Evolutionary conservation across 2,888 invertebrate species (phyloP).

Genomic region (Yponomeuta plumbellus): DNA sequence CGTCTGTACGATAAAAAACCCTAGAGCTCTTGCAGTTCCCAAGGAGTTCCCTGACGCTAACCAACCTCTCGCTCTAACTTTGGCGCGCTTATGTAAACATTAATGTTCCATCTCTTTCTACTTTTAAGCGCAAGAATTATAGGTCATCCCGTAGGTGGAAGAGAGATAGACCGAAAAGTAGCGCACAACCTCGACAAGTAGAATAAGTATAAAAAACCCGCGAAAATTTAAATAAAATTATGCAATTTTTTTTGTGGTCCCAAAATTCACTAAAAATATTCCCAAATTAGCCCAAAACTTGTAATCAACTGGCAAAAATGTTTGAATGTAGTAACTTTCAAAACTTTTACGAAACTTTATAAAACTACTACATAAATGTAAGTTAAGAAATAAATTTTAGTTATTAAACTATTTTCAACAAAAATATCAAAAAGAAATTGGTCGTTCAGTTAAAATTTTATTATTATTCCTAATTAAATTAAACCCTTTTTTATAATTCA

Average conservation of each 20-base stretch:
- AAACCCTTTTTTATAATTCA: too few species aligned
- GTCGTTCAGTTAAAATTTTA: too few species aligned
- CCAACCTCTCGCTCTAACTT: constrained; percentile 8
- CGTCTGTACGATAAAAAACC: constrained; percentile 5
- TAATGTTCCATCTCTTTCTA: constrained; percentile 14
- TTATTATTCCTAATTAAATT: too few species aligned
- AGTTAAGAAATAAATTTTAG: too few species aligned
- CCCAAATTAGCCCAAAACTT: background rate
- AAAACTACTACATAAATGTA: too few species aligned
- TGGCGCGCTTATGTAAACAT: background rate
- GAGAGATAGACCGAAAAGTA: constrained; percentile 9
- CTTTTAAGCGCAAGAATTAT: constrained; percentile 14
- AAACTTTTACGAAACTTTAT: background rate
- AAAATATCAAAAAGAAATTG: too few species aligned
- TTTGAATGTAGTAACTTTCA: background rate
- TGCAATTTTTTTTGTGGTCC: constrained; percentile 1
- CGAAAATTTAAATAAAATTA: constrained; percentile 11
- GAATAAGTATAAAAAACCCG: constrained; percentile 14
- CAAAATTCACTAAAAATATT: background rate
- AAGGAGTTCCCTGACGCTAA: constrained; percentile 13
- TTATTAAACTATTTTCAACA: too few species aligned
- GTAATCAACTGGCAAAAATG: background rate
- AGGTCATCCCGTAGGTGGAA: background rate
- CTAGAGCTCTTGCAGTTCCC: constrained; percentile 12
- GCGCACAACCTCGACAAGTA: constrained; percentile 1